Base-by-base conservation (phyloP, 2,113 vertebrate genomes). In the Pagrus major region DNA sequence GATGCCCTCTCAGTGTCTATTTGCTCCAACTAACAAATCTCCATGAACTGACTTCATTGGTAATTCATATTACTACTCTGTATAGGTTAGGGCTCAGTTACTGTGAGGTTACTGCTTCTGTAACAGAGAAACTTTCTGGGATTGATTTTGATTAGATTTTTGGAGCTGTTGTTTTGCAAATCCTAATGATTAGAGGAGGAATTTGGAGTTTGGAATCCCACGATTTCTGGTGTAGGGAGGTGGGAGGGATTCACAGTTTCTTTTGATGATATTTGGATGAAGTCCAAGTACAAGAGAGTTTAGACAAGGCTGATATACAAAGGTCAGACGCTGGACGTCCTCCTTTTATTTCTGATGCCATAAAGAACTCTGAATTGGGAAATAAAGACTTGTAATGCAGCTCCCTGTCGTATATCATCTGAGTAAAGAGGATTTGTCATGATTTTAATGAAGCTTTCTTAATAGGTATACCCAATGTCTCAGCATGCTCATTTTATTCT, bases 331-430 rank as follows among this genome's bases (percentile, higher is more conserved):
- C 78, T 72, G 60, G 51, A 58, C 73, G 70, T 49, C 31, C 47
- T 75, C n/a, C 67, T 76, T 88, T 91, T 85, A 72, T 88, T 78
- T 56, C 44, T 11, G 52, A 71, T 72, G 76, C 33, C 81, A 76
- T 20, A 35, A 60, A 69, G 61, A 70, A 80, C 27, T 76, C 71
- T 70, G 69, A 83, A 86, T 85, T 79, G 73, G 84, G 81, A 71
- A 81, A 90, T 90, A 82, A 89, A 88, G 76, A 41, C 86, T 71
- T 70, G 71, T 81, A 70, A 88, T 90, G 81, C 77, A 86, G 88
- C 83, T 88, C 46, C 63, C 71, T 80, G 80, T 80, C 85, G 85
- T 33, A 78, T 76, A 73, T 80, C 75, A 51, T 37, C 74, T 67
- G 51, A 37, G 16, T 64, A 23, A 84, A 71, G 59, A 81, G 83